A percentile compares a stretch with the other conserved stretches of the same genome.
phyloP scores from a whole-genome alignment of 2,888 invertebrate genomes.

The Polylopha cassiicola region DNA sequence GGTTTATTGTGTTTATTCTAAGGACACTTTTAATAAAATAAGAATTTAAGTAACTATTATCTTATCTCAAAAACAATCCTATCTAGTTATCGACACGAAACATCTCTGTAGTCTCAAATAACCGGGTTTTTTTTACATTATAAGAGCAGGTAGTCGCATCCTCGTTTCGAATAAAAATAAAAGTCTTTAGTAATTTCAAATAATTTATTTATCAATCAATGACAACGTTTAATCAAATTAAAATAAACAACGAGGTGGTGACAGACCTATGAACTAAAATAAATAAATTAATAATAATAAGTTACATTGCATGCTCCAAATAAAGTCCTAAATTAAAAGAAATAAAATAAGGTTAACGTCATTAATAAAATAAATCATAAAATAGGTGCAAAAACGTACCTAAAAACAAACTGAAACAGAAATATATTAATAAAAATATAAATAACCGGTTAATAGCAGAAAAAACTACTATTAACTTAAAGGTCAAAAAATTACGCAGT shows the following conservation, averaged over 20 bases:
- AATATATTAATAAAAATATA: no score
- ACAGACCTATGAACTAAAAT: conserved; percentile 12
- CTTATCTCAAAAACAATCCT: not conserved
- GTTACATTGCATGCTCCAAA: conserved; percentile 11
- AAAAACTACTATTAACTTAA: no score
- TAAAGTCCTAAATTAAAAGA: conserved; percentile 8
- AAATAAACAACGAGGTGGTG: conserved; percentile 29
- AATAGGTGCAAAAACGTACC: conserved; percentile 8
- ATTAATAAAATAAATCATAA: conserved; percentile 2
- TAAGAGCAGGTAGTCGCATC: no score
- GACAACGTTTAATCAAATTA: conserved; percentile 21
- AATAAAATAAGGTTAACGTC: not conserved
- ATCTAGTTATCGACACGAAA: not conserved
- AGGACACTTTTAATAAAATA: no score
- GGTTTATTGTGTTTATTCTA: no score
- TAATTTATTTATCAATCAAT: conserved; percentile 40
- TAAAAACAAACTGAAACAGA: no score
- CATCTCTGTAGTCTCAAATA: no score
- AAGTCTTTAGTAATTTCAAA: conserved; percentile 23
- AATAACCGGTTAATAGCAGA: no score
- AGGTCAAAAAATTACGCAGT: no score
- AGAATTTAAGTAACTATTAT: not conserved
- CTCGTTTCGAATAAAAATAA: no score
- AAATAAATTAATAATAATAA: conserved; percentile 15
- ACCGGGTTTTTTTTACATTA: no score